These are phyloP conservation scores for Sorex araneus DNA, from an alignment of 2,113 vertebrate species.

Conservation along the genomic window DNA sequence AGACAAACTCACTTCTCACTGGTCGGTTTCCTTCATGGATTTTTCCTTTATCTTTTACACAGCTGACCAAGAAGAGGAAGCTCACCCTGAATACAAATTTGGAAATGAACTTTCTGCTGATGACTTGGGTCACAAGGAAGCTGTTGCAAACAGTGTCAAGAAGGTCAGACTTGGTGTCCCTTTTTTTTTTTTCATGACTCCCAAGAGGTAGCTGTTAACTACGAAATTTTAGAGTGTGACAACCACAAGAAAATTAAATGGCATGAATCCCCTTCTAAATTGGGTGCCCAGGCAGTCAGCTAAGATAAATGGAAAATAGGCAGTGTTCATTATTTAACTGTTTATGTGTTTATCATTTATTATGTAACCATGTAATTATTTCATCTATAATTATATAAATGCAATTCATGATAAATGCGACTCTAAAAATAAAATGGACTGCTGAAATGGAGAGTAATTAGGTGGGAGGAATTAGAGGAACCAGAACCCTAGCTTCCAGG, in stretches of 20 bases:
- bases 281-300: not conserved
- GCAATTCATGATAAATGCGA: not conserved
- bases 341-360: not conserved
- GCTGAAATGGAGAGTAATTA: not conserved
- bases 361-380: not conserved
- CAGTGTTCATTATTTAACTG: not conserved
- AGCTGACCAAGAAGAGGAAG: constrained; percentile 95
- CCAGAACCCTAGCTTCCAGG: not conserved
- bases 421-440: constrained; percentile 7
- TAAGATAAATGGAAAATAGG: too few relatives aligned
- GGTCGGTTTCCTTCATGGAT: not conserved
- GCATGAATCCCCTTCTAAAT: not conserved
- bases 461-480: not conserved
- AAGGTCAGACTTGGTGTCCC: constrained; percentile 89
- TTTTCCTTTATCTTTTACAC: constrained; percentile 63
- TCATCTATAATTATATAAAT: not conserved
- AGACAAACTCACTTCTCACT: not conserved
- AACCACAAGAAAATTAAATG: not conserved
- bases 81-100: constrained; percentile 94
- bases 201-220: not conserved
- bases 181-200: not conserved
- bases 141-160: constrained; percentile 93
- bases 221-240: not conserved
- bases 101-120: constrained; percentile 93
- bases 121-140: constrained; percentile 93